A percentile compares a stretch with the other conserved stretches of the same genome.
Conservation (phyloP, 2,797 vertebrate species). For the Tadarida brasiliensis region DNA sequence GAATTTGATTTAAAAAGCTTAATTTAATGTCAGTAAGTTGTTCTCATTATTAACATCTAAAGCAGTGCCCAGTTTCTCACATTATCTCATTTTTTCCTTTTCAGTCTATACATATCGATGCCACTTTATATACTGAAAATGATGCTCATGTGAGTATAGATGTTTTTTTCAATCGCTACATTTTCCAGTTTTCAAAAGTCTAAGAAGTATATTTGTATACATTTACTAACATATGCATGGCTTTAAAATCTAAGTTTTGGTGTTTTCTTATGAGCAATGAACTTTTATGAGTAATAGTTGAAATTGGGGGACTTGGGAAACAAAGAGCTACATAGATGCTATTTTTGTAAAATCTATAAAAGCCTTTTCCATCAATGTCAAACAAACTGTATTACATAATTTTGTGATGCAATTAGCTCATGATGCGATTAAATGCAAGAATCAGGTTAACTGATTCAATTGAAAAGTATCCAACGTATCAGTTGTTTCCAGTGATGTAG, state of each 20-base stretch:
- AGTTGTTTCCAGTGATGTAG: not conserved
- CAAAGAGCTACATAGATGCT: conserved; percentile 25
- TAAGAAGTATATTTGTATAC: conserved; percentile 20
- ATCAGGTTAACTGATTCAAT: not conserved
- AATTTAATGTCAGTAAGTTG: not conserved
- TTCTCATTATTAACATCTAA: conserved; percentile 1
- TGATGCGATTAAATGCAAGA: conserved; percentile 45
- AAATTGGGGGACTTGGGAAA: not conserved
- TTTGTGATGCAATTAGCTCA: conserved; percentile 1
- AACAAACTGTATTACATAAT: not conserved
- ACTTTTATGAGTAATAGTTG: conserved; percentile 54
- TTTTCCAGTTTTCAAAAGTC: not conserved
- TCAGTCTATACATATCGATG: conserved; percentile 86
- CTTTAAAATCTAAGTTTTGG: conserved; percentile 35
- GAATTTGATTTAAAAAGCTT: not conserved
- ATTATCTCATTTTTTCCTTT: conserved; percentile 75
- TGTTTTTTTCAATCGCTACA: not conserved
- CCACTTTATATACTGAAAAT: conserved; percentile 87
- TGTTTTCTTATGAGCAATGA: not conserved
- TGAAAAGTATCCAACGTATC: not conserved
- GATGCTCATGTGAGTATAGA: conserved; percentile 85
- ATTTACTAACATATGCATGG: not conserved
- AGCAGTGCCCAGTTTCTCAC: not conserved
- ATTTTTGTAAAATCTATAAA: conserved; percentile 30
- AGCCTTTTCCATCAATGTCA: conserved; percentile 13